Percentiles rank a stretch among this genome's conserved stretches.
phyloP scores from a whole-genome alignment of 2,888 invertebrate species.

The Synanthedon formicaeformis region DNA sequence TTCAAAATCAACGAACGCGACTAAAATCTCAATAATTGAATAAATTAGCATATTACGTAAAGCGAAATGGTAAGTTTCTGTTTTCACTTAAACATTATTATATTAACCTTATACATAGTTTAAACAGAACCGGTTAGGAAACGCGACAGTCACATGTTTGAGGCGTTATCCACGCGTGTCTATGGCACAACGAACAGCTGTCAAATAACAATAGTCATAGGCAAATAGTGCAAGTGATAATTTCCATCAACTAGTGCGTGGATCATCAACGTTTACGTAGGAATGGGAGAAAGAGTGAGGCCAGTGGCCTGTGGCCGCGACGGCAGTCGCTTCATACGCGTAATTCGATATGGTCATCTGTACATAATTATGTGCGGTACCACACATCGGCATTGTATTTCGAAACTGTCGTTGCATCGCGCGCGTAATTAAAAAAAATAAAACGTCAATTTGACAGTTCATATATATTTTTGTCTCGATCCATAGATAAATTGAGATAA shows the following conservation, averaged over 20 bases:
- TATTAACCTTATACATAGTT: background rate
- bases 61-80: background rate
- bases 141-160: background rate
- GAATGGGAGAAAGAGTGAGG: conserved; percentile 66
- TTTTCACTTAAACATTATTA: background rate
- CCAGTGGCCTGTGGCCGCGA: conserved; percentile 47
- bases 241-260: conserved; percentile 36
- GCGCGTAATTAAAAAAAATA: conserved; percentile 21
- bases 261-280: conserved; percentile 53
- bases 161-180: conserved; percentile 1
- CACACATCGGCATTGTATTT: conserved; percentile 9
- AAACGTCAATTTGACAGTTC: conserved; percentile 26
- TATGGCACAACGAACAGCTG: conserved; percentile 29
- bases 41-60: background rate
- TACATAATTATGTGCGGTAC: conserved; percentile 44
- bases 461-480: conserved; percentile 11
- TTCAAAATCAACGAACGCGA: background rate
- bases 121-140: conserved; percentile 14
- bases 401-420: conserved; percentile 9
- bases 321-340: conserved; percentile 57
- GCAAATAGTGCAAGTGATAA: conserved; percentile 28
- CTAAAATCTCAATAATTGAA: background rate
- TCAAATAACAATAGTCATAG: conserved; percentile 17
- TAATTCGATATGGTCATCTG: conserved; percentile 68
- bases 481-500: conserved; percentile 22